Conservation (phyloP, 2,888 invertebrate genomes). For the Caradrina clavipalpis region DNA sequence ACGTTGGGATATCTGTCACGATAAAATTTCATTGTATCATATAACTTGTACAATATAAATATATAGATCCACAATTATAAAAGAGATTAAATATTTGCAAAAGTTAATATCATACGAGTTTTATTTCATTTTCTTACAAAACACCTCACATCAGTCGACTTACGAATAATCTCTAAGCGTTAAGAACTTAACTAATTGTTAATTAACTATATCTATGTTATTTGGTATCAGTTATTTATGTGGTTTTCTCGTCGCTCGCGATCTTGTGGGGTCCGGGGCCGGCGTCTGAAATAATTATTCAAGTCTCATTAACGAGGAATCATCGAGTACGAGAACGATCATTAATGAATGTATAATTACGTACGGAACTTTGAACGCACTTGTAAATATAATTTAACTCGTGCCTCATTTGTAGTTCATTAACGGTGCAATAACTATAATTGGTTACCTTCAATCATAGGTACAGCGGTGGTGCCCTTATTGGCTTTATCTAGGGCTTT, state of each 20-base stretch:
- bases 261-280: constrained; percentile 92
- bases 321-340: not conserved
- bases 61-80: constrained; percentile 92
- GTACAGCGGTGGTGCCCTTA: constrained; percentile 87
- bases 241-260: constrained; percentile 67
- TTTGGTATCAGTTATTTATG: constrained; percentile 73
- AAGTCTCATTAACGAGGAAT: constrained; percentile 19
- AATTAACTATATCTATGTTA: constrained; percentile 71
- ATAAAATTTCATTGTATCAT: constrained; percentile 88
- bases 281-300: constrained; percentile 77
- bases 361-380: constrained; percentile 17
- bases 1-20: constrained; percentile 80
- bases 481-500: constrained; percentile 93
- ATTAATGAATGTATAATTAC: constrained; percentile 21
- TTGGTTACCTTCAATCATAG: constrained; percentile 87
- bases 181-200: constrained; percentile 71
- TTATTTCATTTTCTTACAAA: constrained; percentile 74
- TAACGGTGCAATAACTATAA: constrained; percentile 13
- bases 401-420: constrained; percentile 4
- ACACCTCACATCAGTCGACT: constrained; percentile 72
- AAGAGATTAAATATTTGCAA: constrained; percentile 92
- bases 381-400: constrained; percentile 25
- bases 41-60: constrained; percentile 91
- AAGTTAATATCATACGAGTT: constrained; percentile 86
- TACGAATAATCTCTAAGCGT: constrained; percentile 69